phyloP scores from a whole-genome alignment of 2,113 vertebrate species.

The Buteo buteo region DNA sequence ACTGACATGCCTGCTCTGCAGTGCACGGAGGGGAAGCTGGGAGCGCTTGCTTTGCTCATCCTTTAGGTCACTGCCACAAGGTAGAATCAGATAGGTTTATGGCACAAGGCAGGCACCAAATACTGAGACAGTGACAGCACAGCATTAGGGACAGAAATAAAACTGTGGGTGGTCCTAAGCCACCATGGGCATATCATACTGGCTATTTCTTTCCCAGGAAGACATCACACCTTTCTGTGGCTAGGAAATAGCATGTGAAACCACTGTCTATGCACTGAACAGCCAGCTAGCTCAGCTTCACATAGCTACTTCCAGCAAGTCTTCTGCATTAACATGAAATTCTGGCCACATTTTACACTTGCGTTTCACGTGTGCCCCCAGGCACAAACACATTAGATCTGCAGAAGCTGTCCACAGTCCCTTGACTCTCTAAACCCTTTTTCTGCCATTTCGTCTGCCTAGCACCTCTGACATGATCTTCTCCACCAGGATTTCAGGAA shows the following conservation, averaged over 20 bases:
- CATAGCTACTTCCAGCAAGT: not conserved
- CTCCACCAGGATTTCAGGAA: not conserved
- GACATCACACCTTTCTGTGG: not conserved
- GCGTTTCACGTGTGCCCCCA: not conserved
- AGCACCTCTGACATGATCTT: not conserved
- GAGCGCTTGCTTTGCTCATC: not conserved
- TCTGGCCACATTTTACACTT: not conserved
- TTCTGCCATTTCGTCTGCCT: not conserved
- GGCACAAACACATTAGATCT: not conserved
- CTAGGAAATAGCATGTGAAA: not conserved
- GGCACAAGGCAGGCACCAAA: not conserved
- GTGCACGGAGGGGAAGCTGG: not conserved
- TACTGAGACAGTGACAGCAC: not conserved
- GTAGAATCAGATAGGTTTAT: not conserved
- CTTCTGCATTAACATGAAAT: not conserved
- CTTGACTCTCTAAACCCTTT: not conserved
- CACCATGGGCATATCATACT: not conserved
- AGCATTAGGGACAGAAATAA: not conserved
- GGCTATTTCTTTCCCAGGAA: not conserved
- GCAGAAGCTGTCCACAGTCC: not conserved
- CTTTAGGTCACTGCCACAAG: not conserved
- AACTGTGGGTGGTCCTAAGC: not conserved
- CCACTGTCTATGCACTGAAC: fast-evolving
- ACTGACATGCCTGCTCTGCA: not conserved
- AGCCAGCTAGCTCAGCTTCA: not conserved